These are phyloP conservation scores for Anabacerthia variegaticeps DNA, from an alignment of 2,797 vertebrate species.

Conservation along the genomic window DNA sequence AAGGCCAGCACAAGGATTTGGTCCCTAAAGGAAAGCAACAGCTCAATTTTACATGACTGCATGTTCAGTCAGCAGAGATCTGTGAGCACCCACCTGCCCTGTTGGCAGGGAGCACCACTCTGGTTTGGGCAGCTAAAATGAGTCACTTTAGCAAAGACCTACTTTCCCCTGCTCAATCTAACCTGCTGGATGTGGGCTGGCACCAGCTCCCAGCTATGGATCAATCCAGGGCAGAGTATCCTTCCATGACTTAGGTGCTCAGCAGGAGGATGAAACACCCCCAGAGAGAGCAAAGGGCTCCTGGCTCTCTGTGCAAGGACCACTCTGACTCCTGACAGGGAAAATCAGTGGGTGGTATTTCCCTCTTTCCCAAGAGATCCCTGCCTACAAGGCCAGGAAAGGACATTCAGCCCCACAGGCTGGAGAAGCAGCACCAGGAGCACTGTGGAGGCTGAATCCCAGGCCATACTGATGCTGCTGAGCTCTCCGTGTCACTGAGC, in stretches of 20 bases:
- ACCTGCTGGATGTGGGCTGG: neutral
- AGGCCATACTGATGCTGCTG: neutral
- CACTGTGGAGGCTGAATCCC: neutral
- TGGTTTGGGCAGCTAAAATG: neutral
- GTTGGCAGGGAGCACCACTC: neutral
- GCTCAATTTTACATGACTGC: accelerated
- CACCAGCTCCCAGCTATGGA: neutral
- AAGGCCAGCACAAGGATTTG: neutral
- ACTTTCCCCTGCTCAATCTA: neutral
- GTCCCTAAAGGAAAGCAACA: neutral
- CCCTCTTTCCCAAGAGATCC: neutral
- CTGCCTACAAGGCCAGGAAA: neutral
- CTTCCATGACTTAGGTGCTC: neutral
- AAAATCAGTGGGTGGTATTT: neutral
- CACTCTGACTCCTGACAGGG: neutral
- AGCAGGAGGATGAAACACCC: neutral
- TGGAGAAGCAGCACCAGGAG: neutral
- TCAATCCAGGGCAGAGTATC: neutral
- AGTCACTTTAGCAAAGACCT: neutral
- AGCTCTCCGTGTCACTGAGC: neutral
- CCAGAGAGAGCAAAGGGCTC: neutral
- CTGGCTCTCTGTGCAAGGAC: neutral
- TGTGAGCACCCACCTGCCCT: neutral
- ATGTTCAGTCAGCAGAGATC: neutral
- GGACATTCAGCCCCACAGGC: neutral